Percentiles rank a stretch among this genome's conserved stretches.
phyloP scores from a whole-genome alignment of 2,888 invertebrate species.

The Heliconius ethilla region DNA sequence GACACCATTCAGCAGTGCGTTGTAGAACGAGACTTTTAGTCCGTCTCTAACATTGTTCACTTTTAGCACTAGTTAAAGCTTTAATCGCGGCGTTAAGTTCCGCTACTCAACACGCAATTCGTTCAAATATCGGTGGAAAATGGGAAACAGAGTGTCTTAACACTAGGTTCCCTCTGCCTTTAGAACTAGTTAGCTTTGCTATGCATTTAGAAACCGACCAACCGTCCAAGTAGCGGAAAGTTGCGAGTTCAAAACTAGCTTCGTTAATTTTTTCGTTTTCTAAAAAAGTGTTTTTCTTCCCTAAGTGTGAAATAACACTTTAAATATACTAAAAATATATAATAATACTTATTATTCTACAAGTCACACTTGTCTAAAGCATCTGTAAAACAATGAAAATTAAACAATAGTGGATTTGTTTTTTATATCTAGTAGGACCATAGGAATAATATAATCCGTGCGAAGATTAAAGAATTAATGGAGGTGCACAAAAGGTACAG shows the following conservation, averaged over 20 bases:
- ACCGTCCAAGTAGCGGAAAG: no score
- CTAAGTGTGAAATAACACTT: no score
- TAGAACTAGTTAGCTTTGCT: no score
- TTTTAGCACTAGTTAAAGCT: neutral
- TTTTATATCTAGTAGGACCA: neutral
- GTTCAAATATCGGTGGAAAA: no score
- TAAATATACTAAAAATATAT: neutral
- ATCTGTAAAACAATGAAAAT: neutral
- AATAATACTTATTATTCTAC: neutral
- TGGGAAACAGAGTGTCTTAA: no score
- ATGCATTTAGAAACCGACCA: no score
- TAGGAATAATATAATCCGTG: neutral
- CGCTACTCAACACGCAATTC: no score
- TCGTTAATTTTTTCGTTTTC: no score
- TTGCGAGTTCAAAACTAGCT: no score
- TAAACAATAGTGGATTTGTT: neutral
- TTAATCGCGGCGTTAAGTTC: neutral
- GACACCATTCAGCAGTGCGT: conserved; percentile 46
- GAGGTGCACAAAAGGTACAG: conserved; percentile 27
- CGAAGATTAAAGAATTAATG: conserved; percentile 34
- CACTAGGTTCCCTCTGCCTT: no score
- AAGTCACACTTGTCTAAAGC: neutral
- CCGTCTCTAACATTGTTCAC: conserved; percentile 23
- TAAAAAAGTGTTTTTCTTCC: neutral
- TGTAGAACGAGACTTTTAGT: conserved; percentile 41